A percentile compares a stretch with the other conserved stretches of the same genome.
phyloP scores from a whole-genome alignment of 2,113 vertebrate genomes.

The Athene noctua region DNA sequence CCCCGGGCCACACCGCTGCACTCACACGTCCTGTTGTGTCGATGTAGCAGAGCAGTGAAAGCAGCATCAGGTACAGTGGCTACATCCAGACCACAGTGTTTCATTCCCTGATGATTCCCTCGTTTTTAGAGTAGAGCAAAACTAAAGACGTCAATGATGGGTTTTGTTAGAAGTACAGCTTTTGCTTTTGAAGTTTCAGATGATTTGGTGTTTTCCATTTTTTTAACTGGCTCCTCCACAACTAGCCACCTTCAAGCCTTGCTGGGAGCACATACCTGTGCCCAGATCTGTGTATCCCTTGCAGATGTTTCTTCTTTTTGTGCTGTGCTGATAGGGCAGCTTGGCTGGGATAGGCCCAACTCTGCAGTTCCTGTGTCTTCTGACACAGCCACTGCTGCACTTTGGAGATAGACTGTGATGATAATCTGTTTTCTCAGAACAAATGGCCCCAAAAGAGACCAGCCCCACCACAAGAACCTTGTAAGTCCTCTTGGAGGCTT shows the following conservation, averaged over 20 bases:
- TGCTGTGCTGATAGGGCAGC: neutral
- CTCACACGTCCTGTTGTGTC: too few relatives aligned
- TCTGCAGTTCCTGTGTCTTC: neutral
- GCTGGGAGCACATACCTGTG: neutral
- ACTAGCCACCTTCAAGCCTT: neutral
- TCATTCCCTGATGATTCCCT: neutral
- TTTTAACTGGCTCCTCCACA: neutral
- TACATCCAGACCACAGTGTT: neutral
- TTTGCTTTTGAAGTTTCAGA: neutral
- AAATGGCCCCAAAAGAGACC: neutral
- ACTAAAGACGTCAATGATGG: neutral
- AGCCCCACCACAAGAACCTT: too few relatives aligned
- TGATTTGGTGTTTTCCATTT: neutral
- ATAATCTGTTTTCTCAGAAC: neutral
- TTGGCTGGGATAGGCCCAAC: neutral
- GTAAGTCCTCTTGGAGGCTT: neutral
- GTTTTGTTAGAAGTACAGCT: neutral
- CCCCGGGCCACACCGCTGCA: rapidly evolving
- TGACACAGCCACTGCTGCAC: neutral
- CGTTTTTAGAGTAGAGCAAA: neutral
- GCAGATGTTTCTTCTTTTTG: neutral
- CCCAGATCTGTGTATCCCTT: neutral
- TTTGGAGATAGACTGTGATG: rapidly evolving
- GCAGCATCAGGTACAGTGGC: neutral
- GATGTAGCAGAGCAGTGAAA: neutral